Conservation (phyloP, 2,797 vertebrate species). For the Sebastes kiyomatsui region DNA sequence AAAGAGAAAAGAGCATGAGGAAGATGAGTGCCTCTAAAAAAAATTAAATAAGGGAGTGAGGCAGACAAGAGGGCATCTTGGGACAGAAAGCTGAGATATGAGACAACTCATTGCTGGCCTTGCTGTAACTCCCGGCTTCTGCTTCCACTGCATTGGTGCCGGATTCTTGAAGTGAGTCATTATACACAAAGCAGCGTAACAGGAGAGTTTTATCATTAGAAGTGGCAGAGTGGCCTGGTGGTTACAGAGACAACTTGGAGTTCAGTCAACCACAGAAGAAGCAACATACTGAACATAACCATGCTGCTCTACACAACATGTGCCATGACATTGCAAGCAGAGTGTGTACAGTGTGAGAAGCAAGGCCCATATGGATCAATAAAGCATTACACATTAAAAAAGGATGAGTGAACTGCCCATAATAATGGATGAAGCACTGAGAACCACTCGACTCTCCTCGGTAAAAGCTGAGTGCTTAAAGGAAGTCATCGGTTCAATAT, state of each 20-base stretch:
- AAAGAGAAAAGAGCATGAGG: slow-evolving; percentile 27
- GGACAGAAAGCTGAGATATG: slow-evolving; percentile 51
- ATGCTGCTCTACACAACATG: not conserved
- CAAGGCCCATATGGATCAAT: slow-evolving; percentile 25
- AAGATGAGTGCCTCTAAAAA: slow-evolving; percentile 40
- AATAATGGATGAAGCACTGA: slow-evolving; percentile 9
- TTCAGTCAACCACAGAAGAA: slow-evolving; percentile 12
- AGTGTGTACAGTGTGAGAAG: not conserved
- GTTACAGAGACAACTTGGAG: slow-evolving; percentile 20
- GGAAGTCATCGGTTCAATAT: not conserved
- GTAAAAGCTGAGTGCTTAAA: not conserved
- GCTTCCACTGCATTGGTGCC: slow-evolving; percentile 29
- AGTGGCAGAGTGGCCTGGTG: not conserved
- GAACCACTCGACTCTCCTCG: slow-evolving; percentile 19
- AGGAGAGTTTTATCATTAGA: slow-evolving; percentile 2
- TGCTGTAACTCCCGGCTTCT: slow-evolving; percentile 37
- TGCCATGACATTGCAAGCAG: not conserved
- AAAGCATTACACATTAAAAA: slow-evolving; percentile 35
- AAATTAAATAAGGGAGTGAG: slow-evolving; percentile 31
- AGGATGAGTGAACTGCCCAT: slow-evolving; percentile 11
- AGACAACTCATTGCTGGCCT: slow-evolving; percentile 50
- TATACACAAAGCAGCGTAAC: slow-evolving; percentile 35
- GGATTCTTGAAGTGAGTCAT: slow-evolving; percentile 31
- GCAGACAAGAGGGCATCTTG: slow-evolving; percentile 46
- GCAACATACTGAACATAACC: not conserved